Conservation (phyloP, 1,140 invertebrate genomes). For the Venustaconcha ellipsiformis region DNA sequence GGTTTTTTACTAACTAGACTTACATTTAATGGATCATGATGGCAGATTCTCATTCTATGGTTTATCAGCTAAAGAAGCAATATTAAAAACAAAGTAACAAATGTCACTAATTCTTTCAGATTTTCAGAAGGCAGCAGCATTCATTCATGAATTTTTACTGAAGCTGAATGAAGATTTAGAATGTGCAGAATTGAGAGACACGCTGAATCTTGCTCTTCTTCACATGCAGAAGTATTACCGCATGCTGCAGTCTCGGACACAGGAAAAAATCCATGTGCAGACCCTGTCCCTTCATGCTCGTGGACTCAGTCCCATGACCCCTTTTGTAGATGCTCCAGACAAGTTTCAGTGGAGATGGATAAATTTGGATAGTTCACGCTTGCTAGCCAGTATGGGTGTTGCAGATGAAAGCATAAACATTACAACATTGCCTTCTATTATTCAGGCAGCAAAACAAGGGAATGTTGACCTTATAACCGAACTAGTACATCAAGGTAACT, state of each 20-base stretch:
- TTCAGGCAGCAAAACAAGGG: conserved; percentile 61
- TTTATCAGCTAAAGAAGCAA: no score
- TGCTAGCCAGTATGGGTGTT: conserved; percentile 46
- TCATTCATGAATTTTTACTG: conserved; percentile 68
- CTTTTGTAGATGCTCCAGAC: conserved; percentile 68
- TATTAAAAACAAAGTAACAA: no score
- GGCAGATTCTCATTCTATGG: no score
- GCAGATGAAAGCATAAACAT: conserved; percentile 59
- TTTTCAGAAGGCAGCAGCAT: conserved; percentile 69
- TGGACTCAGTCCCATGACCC: conserved; percentile 68
- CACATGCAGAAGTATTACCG: conserved; percentile 69
- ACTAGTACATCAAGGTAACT: conserved; percentile 55
- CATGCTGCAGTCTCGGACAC: conserved; percentile 52
- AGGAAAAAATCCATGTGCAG: conserved; percentile 52
- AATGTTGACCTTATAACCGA: conserved; percentile 55
- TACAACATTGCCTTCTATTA: conserved; percentile 57
- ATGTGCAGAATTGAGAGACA: conserved; percentile 67
- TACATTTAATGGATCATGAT: no score
- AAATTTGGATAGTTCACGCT: conserved; percentile 60
- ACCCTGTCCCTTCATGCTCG: conserved; percentile 57
- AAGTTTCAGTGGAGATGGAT: conserved; percentile 69
- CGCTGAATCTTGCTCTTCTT: conserved; percentile 65
- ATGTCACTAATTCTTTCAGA: conserved; percentile 49
- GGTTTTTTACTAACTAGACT: no score
- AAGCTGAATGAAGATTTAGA: conserved; percentile 67